phyloP scores from a whole-genome alignment of 2,113 vertebrate species.

The Apus apus region DNA sequence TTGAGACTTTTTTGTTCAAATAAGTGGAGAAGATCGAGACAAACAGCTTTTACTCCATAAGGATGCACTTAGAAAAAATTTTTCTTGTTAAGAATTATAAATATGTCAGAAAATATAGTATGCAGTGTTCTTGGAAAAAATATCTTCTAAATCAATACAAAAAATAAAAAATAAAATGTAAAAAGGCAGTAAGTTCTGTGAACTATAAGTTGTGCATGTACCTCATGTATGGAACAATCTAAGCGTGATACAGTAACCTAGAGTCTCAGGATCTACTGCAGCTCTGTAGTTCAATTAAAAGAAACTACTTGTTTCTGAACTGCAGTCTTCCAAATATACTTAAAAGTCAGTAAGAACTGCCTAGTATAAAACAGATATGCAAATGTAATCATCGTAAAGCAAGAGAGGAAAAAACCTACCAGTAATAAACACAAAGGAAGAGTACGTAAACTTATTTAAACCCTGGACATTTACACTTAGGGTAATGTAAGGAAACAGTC shows the following conservation, averaged over 20 bases:
- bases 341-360: background rate
- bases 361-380: background rate
- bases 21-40: background rate
- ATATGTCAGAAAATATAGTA: background rate
- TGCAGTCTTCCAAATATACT: background rate
- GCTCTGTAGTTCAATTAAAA: background rate
- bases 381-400: background rate
- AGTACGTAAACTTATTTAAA: background rate
- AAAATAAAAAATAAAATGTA: background rate
- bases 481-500: background rate
- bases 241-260: background rate
- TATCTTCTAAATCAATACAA: background rate
- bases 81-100: background rate
- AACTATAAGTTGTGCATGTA: background rate
- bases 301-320: background rate
- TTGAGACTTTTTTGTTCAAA: background rate
- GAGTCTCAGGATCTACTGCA: background rate
- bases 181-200: background rate
- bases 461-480: background rate
- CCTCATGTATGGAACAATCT: background rate
- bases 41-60: background rate
- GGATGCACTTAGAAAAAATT: background rate
- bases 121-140: background rate
- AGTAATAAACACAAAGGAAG: background rate
- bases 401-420: background rate